Percentiles rank a stretch among this genome's conserved stretches.
Evolutionary conservation across 2,888 invertebrate species (phyloP).

Genomic region (Caenorhabditis uteleia): DNA sequence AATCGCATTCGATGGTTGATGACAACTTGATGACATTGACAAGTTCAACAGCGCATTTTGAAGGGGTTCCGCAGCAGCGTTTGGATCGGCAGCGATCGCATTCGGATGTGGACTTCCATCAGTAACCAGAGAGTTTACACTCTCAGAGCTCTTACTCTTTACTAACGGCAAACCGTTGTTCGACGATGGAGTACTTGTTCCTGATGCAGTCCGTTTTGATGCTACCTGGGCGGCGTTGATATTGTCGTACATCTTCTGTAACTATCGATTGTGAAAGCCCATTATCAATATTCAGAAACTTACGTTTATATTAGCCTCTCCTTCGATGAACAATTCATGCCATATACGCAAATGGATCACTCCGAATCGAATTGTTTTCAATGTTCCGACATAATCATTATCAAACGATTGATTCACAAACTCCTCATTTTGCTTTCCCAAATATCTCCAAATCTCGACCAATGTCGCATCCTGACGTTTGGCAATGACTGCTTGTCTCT

Average conservation of each 20-base stretch:
- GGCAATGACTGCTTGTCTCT: slow-evolving; percentile 14
- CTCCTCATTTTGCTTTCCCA: slow-evolving; percentile 40
- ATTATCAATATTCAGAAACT: slow-evolving; percentile 2
- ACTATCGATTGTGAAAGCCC: background rate
- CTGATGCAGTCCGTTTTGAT: background rate
- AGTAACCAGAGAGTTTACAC: slow-evolving; percentile 37
- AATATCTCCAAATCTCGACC: slow-evolving; percentile 44
- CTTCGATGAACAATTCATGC: slow-evolving; percentile 37
- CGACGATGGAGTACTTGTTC: background rate
- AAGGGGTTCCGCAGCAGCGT: background rate
- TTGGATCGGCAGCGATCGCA: background rate
- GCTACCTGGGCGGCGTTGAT: too few relatives aligned
- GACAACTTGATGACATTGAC: slow-evolving; percentile 1
- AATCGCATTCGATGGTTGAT: slow-evolving; percentile 4
- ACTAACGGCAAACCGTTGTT: slow-evolving; percentile 2
- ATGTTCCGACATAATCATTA: slow-evolving; percentile 10
- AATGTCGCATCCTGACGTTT: slow-evolving; percentile 16
- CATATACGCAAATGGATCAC: slow-evolving; percentile 37
- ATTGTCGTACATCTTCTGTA: background rate
- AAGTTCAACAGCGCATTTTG: background rate
- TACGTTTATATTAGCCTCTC: slow-evolving; percentile 13
- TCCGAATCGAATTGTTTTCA: slow-evolving; percentile 18
- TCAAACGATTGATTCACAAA: slow-evolving; percentile 42
- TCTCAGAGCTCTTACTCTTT: slow-evolving; percentile 48
- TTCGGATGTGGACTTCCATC: background rate